Evolutionary conservation across 2,888 invertebrate genomes (phyloP), one percentile per base, ranked within the genome.

Genomic region (Melieria omissa): DNA sequence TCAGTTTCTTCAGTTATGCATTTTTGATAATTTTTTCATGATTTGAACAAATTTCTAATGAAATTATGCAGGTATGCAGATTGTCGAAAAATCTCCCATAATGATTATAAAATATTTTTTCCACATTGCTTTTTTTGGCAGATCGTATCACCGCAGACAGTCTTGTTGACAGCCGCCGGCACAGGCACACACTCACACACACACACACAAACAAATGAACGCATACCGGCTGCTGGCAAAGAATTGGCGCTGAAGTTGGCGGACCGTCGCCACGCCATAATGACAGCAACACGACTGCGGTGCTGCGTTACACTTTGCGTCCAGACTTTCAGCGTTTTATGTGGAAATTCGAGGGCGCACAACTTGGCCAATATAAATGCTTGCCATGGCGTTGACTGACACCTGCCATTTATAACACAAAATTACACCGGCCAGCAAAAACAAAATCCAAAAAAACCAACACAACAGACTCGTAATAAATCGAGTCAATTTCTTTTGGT

Each of bases 301-400:
- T 14, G 14, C 52, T 52, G 14, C 52, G 14, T 14, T 14, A 52
- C 52, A 52, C 10, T 14, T 5, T 52, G 52, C 6, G 14, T 52
- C 52, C 14, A 49, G 29, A 29, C 29, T 29, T 29, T 29, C 29
- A 29, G 29, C 29, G 29, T 29, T 29, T 29, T 29, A 29, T 29
- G 29, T 29, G 2, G 1, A 29, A 29, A 29, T 29, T 29, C 3
- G 29, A 29, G 29, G 29, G 29, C 29, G 29, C 29, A 29, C 29
- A 29, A 16, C 1, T 57, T 57, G 54, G 54, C 46, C 9, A 64
- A 73, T 75, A 78, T 77, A 77, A 78, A 78, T 78, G 76, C 72
- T 75, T 73, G 69, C 72, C 74, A 75, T 76, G 73, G 74, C 75
- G 75, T 72, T 66, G 73, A 69, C 77, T 77, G 78, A 77, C 78